phyloP scores from a whole-genome alignment of 2,888 invertebrate genomes.

The Tenthredo livida region DNA sequence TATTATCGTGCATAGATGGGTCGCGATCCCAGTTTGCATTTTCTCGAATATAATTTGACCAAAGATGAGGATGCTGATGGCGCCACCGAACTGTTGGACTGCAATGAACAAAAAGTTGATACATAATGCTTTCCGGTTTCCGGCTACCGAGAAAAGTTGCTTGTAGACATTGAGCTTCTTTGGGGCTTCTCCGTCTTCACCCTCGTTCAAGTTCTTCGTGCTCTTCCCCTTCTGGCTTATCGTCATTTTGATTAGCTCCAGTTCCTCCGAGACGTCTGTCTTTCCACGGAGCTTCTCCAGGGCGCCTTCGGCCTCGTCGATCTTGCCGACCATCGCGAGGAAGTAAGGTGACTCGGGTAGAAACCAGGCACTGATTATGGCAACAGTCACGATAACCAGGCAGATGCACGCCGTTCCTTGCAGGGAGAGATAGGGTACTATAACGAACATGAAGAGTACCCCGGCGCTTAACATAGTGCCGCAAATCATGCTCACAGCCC shows the following conservation, averaged over 20 bases:
- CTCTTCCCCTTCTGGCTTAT: background rate
- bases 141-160: constrained; percentile 64
- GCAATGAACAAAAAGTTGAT: constrained; percentile 76
- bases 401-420: constrained; percentile 65
- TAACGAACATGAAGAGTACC: constrained; percentile 66
- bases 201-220: background rate
- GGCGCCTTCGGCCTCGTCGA: constrained; percentile 76
- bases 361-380: constrained; percentile 72
- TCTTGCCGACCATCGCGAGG: constrained; percentile 67
- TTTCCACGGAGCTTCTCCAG: constrained; percentile 78
- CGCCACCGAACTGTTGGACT: constrained; percentile 78
- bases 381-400: constrained; percentile 71
- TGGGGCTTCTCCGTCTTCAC: background rate
- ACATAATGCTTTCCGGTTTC: constrained; percentile 75
- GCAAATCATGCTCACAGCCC: constrained; percentile 82
- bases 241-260: constrained; percentile 63
- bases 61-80: constrained; percentile 70
- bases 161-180: constrained; percentile 55
- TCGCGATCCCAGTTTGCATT: constrained; percentile 55
- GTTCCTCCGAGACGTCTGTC: constrained; percentile 80
- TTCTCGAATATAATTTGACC: constrained; percentile 77
- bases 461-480: constrained; percentile 79
- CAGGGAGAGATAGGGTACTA: constrained; percentile 68
- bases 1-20: constrained; percentile 62
- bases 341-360: constrained; percentile 80